phyloP scores from a whole-genome alignment of 1,140 invertebrate genomes.

The Dinoponera quadriceps region DNA sequence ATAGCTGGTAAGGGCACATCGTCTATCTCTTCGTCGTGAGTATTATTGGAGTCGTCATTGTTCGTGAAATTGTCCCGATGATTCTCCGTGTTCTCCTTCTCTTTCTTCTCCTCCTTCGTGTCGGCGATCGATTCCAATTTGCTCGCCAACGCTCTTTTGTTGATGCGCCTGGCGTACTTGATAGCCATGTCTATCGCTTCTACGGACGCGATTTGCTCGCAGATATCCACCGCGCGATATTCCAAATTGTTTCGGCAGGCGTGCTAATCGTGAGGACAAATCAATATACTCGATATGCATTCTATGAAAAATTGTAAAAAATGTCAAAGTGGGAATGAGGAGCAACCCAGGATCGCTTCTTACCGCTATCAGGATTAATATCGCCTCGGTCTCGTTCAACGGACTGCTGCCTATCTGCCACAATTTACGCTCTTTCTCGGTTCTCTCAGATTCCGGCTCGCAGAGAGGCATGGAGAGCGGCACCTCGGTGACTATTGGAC shows the following conservation, averaged over 20 bases:
- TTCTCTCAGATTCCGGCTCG: slow-evolving; percentile 93
- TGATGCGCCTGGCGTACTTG: slow-evolving; percentile 93
- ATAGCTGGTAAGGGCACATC: slow-evolving; percentile 57
- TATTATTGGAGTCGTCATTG: slow-evolving; percentile 76
- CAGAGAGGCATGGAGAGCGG: slow-evolving; percentile 91
- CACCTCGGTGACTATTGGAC: slow-evolving; percentile 92
- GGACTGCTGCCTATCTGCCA: slow-evolving; percentile 88
- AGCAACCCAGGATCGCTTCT: slow-evolving; percentile 82
- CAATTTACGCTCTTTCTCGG: slow-evolving; percentile 91
- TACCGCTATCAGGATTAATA: slow-evolving; percentile 96
- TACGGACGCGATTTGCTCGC: slow-evolving; percentile 92
- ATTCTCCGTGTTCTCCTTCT: slow-evolving; percentile 80
- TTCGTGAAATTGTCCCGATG: slow-evolving; percentile 69
- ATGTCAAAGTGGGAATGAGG: slow-evolving; percentile 49
- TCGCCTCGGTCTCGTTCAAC: slow-evolving; percentile 90
- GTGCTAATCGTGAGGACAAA: slow-evolving; percentile 85
- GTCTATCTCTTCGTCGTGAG: slow-evolving; percentile 45
- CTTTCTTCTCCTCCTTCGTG: slow-evolving; percentile 75
- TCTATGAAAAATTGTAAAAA: not conserved
- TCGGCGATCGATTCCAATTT: slow-evolving; percentile 87
- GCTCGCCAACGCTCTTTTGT: slow-evolving; percentile 92
- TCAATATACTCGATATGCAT: slow-evolving; percentile 15
- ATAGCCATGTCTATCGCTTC: slow-evolving; percentile 93
- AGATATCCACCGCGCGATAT: slow-evolving; percentile 93
- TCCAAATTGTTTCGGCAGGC: slow-evolving; percentile 94